phyloP scores from a whole-genome alignment of 2,888 invertebrate genomes.

The Chrysolina americana region DNA sequence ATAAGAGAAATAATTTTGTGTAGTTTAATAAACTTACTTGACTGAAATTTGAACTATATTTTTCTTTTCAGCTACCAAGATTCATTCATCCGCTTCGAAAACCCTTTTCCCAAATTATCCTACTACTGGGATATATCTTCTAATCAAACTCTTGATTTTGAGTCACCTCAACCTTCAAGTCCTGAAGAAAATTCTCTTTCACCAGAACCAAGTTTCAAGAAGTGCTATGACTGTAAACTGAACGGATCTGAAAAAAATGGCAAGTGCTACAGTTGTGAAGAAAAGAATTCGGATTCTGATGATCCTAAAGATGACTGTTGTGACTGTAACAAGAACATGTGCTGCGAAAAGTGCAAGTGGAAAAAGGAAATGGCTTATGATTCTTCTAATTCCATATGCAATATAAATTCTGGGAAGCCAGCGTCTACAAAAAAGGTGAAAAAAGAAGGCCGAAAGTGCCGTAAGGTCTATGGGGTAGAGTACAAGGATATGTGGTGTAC shows the following conservation, averaged over 20 bases:
- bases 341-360: conserved; percentile 18
- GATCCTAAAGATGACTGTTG: not conserved
- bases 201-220: conserved; percentile 14
- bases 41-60: too few relatives aligned
- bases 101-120: not conserved
- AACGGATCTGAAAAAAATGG: not conserved
- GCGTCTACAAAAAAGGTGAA: conserved; percentile 29
- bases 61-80: not conserved
- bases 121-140: not conserved
- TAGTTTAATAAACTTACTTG: too few relatives aligned
- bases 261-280: not conserved
- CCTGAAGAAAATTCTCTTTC: conserved; percentile 9
- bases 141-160: not conserved
- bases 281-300: not conserved
- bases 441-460: conserved; percentile 39
- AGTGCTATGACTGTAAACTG: conserved; percentile 2
- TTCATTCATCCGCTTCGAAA: not conserved
- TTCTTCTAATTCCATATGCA: too few relatives aligned
- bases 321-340: conserved; percentile 20
- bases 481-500: conserved; percentile 42
- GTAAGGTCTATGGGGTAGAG: conserved; percentile 39
- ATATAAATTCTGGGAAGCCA: not conserved
- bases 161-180: conserved; percentile 23
- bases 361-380: too few relatives aligned
- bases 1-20: too few relatives aligned